A percentile compares a stretch with the other conserved stretches of the same genome.
Conservation (phyloP, 2,888 invertebrate species). For the Tridacna gigas region DNA sequence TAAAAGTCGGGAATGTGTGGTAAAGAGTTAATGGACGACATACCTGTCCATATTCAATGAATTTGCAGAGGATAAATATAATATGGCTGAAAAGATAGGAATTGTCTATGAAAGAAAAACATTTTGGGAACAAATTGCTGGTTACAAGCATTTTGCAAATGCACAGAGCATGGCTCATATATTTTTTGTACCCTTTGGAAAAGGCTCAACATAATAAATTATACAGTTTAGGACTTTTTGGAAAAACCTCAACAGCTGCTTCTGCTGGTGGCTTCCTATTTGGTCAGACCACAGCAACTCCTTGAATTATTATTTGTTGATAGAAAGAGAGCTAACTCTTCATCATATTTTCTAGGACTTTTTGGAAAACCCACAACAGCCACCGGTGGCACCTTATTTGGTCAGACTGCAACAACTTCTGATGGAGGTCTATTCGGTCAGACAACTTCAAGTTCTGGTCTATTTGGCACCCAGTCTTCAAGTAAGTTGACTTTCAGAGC, state of each 20-base stretch:
- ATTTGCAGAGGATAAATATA: too few relatives aligned
- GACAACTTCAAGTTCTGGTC: constrained; percentile 25
- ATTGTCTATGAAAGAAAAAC: too few relatives aligned
- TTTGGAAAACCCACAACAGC: constrained; percentile 36
- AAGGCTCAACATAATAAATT: too few relatives aligned
- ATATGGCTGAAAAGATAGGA: too few relatives aligned
- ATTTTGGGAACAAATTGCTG: too few relatives aligned
- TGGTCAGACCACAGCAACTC: constrained; percentile 34
- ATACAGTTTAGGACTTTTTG: too few relatives aligned
- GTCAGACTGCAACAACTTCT: constrained; percentile 34
- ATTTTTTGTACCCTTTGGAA: too few relatives aligned
- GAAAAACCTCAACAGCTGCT: background rate
- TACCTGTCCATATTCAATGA: background rate
- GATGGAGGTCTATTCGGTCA: constrained; percentile 46
- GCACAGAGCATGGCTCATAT: too few relatives aligned
- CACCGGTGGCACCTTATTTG: constrained; percentile 38
- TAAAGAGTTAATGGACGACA: background rate
- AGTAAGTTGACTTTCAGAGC: background rate
- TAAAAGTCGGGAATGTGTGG: background rate
- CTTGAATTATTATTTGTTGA: background rate
- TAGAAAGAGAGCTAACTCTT: too few relatives aligned
- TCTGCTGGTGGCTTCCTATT: background rate
- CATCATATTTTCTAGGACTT: background rate
- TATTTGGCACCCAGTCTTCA: constrained; percentile 36
- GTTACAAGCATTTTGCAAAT: too few relatives aligned